Conservation (phyloP, 2,113 vertebrate species). For the Chiloscyllium plagiosum region DNA sequence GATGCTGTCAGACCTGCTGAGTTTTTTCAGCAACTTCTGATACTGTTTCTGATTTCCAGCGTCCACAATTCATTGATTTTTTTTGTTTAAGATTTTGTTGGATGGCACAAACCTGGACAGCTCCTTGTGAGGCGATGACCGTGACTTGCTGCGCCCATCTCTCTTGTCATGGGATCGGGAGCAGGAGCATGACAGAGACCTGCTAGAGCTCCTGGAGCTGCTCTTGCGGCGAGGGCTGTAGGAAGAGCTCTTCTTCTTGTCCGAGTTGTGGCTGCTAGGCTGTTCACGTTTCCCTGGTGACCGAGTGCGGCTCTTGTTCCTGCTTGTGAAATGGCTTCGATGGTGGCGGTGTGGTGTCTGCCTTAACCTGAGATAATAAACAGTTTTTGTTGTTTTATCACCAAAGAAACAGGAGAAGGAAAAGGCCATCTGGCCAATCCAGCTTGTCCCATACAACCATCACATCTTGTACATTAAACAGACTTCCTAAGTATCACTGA, state of each 20-base stretch:
- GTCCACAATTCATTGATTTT: too few relatives aligned
- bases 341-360: conserved; percentile 58
- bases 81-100: too few relatives aligned
- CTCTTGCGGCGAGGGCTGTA: conserved; percentile 68
- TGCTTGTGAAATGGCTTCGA: conserved; percentile 53
- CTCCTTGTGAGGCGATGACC: conserved; percentile 60
- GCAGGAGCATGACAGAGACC: conserved; percentile 71
- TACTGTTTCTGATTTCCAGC: too few relatives aligned
- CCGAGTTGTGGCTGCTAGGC: conserved; percentile 62
- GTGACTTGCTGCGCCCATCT: conserved; percentile 52
- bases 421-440: background rate
- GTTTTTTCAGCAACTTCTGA: too few relatives aligned
- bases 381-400: background rate
- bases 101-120: conserved; percentile 53
- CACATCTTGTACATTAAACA: background rate
- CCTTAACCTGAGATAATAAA: background rate
- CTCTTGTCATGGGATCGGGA: conserved; percentile 67
- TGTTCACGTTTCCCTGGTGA: conserved; percentile 55
- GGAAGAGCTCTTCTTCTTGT: conserved; percentile 69
- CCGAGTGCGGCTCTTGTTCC: conserved; percentile 65
- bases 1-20: too few relatives aligned
- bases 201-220: conserved; percentile 83
- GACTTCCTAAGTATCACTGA: background rate
- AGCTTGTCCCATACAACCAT: background rate
- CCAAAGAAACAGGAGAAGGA: background rate